These are phyloP conservation scores for Todus mexicanus DNA, from an alignment of 2,797 vertebrate species.

Conservation along the genomic window DNA sequence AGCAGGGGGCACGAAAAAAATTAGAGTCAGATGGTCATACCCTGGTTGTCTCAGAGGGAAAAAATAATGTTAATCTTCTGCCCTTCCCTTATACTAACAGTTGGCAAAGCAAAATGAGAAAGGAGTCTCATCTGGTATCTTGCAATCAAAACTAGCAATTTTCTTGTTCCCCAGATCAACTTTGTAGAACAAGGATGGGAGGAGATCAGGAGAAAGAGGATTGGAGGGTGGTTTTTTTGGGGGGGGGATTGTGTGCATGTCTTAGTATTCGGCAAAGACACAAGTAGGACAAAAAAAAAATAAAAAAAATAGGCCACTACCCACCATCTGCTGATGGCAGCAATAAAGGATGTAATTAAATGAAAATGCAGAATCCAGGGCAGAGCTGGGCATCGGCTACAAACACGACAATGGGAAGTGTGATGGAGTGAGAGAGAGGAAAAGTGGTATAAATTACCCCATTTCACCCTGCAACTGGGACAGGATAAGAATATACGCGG, in stretches of 20 bases:
- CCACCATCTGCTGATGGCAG: constrained; percentile 48
- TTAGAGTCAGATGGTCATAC: background rate
- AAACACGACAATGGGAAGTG: background rate
- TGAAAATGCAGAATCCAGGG: constrained; percentile 38
- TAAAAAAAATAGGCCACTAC: background rate
- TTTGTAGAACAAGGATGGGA: background rate
- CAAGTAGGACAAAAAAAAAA: background rate
- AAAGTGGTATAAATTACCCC: background rate
- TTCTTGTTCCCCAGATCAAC: background rate
- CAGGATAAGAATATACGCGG: background rate
- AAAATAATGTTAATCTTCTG: background rate
- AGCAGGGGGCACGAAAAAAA: background rate
- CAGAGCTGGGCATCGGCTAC: background rate
- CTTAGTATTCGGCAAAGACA: background rate
- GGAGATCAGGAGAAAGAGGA: background rate
- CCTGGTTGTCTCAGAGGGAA: background rate
- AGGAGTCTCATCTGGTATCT: background rate
- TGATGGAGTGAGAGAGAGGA: background rate
- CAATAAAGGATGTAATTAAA: constrained; percentile 39
- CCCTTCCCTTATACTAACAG: background rate
- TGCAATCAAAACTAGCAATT: background rate
- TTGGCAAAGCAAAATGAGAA: background rate
- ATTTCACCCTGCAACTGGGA: background rate
- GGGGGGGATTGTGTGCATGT: background rate
- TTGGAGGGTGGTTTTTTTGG: background rate